Conservation (phyloP, 2,888 invertebrate species). For the Chironomus tentans region DNA sequence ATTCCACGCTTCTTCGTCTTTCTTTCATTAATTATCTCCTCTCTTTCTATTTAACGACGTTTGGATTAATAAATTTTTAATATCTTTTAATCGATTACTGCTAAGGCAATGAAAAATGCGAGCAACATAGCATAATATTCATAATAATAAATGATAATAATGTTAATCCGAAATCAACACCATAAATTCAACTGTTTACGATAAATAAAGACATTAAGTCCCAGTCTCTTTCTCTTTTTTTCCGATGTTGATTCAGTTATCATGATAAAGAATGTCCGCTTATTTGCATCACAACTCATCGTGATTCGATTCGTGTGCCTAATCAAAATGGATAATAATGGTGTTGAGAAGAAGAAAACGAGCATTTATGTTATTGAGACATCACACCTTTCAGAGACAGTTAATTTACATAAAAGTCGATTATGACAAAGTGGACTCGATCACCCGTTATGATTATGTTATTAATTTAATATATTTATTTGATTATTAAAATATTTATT, state of each 20-base stretch:
- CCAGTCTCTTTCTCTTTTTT: too few relatives aligned
- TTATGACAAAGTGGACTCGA: neutral
- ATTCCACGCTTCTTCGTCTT: too few relatives aligned
- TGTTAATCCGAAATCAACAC: neutral
- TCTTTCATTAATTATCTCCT: too few relatives aligned
- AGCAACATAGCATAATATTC: neutral
- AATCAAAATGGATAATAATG: neutral
- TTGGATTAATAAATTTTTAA: neutral
- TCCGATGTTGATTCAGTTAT: too few relatives aligned
- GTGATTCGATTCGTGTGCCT: neutral
- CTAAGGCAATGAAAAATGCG: neutral
- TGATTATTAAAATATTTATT: neutral
- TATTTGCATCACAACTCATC: slow-evolving; percentile 1
- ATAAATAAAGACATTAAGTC: slow-evolving; percentile 8
- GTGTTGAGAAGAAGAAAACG: neutral
- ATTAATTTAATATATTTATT: neutral
- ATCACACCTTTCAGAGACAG: neutral
- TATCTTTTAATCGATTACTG: neutral
- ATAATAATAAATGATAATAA: neutral
- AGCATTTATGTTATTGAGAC: neutral
- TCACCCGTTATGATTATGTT: neutral
- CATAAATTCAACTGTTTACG: neutral
- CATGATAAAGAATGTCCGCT: neutral
- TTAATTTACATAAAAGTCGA: slow-evolving; percentile 6
- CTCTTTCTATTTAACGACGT: too few relatives aligned